Conservation (phyloP, 1,140 invertebrate genomes). For the Penaeus chinensis region DNA sequence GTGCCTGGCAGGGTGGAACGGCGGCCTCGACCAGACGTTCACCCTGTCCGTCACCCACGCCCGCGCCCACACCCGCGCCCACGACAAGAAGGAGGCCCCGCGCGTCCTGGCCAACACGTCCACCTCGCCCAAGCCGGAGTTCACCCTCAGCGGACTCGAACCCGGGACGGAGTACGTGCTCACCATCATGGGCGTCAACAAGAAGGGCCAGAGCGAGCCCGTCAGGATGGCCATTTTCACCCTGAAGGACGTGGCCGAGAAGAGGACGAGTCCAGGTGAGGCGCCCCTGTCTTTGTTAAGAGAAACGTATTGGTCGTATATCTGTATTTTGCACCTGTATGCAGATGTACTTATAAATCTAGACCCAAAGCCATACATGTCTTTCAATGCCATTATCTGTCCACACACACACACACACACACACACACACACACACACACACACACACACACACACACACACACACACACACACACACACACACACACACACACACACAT, state of each 20-base stretch:
- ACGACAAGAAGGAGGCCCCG: conserved; percentile 45
- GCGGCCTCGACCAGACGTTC: conserved; percentile 78
- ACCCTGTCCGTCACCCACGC: conserved; percentile 47
- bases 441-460: too few relatives aligned
- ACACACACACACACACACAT: too few relatives aligned
- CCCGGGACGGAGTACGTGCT: conserved; percentile 78
- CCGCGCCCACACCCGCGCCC: conserved; percentile 30
- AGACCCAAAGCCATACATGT: too few relatives aligned
- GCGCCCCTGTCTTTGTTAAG: background rate
- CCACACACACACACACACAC: too few relatives aligned
- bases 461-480: too few relatives aligned
- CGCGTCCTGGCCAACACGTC: conserved; percentile 60
- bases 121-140: conserved; percentile 58
- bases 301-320: background rate
- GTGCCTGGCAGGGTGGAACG: conserved; percentile 86
- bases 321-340: too few relatives aligned
- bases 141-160: conserved; percentile 67
- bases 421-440: too few relatives aligned
- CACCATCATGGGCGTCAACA: conserved; percentile 85
- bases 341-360: too few relatives aligned
- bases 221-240: conserved; percentile 85
- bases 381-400: too few relatives aligned
- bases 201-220: conserved; percentile 86
- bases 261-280: conserved; percentile 70
- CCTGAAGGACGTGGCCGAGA: conserved; percentile 82